A percentile compares a stretch with the other conserved stretches of the same genome.
Conservation (phyloP, 2,888 invertebrate genomes). For the Drosophila pegasa region DNA sequence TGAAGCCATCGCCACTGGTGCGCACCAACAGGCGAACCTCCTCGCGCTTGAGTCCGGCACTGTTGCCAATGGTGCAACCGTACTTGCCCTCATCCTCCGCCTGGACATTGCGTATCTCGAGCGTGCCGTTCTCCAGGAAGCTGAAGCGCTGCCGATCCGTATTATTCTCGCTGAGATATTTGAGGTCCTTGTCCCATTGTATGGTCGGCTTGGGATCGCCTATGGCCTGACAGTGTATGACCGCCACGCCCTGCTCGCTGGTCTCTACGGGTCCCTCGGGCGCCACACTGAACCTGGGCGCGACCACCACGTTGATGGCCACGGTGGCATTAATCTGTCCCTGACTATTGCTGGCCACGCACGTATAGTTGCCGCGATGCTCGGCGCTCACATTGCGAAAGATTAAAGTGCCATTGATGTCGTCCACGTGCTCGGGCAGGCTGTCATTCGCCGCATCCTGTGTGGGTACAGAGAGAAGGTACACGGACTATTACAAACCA, state of each 20-base stretch:
- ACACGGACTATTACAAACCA: constrained; percentile 58
- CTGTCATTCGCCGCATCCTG: constrained; percentile 87
- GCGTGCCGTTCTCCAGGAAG: constrained; percentile 92
- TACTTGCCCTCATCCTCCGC: constrained; percentile 93
- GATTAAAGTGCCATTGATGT: constrained; percentile 93
- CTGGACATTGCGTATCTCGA: constrained; percentile 91
- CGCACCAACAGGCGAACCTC: constrained; percentile 91
- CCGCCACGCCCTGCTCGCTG: constrained; percentile 88
- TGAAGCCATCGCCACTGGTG: constrained; percentile 87
- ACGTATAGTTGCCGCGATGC: constrained; percentile 94
- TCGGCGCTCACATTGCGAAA: constrained; percentile 91
- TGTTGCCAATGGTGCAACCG: constrained; percentile 97
- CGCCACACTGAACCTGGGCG: constrained; percentile 91
- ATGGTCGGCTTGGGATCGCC: constrained; percentile 96
- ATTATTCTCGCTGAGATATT: constrained; percentile 85
- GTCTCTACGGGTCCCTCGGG: constrained; percentile 92
- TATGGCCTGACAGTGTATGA: constrained; percentile 93
- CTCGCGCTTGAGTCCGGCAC: constrained; percentile 93
- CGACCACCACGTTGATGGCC: constrained; percentile 92
- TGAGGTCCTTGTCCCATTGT: constrained; percentile 95
- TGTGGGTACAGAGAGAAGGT: constrained; percentile 20
- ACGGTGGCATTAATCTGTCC: constrained; percentile 93
- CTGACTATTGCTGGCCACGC: constrained; percentile 92
- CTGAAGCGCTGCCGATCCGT: constrained; percentile 86
- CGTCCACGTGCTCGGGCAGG: constrained; percentile 91